phyloP scores from a whole-genome alignment of 2,888 invertebrate genomes.

The Chamaedrilus cognettii region DNA sequence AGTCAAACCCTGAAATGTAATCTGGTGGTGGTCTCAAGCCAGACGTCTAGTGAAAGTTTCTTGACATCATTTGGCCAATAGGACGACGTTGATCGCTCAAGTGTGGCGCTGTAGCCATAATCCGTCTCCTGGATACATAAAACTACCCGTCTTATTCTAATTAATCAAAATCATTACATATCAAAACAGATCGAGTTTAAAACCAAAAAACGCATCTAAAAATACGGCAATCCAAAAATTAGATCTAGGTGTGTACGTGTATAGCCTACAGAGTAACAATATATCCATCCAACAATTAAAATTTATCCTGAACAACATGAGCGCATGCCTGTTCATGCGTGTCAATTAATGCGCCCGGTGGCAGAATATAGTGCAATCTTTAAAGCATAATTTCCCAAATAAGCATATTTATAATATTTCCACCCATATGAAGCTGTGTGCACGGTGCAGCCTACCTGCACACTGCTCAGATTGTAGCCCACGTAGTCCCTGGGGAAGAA shows the following conservation, averaged over 20 bases:
- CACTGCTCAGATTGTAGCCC: constrained; percentile 24
- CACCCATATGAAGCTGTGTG: too few species aligned
- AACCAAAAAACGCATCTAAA: not conserved
- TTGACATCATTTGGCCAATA: constrained; percentile 38
- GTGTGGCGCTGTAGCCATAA: constrained; percentile 26
- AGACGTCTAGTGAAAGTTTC: constrained; percentile 33
- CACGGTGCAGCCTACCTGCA: constrained; percentile 5
- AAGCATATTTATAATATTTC: too few species aligned
- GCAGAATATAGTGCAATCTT: too few species aligned
- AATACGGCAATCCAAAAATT: not conserved
- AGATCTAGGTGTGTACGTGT: too few species aligned
- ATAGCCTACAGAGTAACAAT: too few species aligned
- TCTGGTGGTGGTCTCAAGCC: constrained; percentile 32
- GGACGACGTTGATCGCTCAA: constrained; percentile 20
- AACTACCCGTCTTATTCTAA: not conserved
- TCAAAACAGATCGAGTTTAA: too few species aligned
- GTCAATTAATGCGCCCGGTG: too few species aligned
- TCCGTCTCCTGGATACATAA: constrained; percentile 18
- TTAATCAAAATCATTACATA: not conserved
- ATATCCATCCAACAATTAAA: too few species aligned
- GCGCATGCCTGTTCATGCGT: too few species aligned
- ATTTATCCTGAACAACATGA: too few species aligned
- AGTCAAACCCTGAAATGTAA: constrained; percentile 41
- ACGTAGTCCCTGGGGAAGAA: constrained; percentile 36
- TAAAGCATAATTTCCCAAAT: not conserved